phyloP scores from a whole-genome alignment of 1,140 invertebrate genomes.

The Drosophila bifasciata region DNA sequence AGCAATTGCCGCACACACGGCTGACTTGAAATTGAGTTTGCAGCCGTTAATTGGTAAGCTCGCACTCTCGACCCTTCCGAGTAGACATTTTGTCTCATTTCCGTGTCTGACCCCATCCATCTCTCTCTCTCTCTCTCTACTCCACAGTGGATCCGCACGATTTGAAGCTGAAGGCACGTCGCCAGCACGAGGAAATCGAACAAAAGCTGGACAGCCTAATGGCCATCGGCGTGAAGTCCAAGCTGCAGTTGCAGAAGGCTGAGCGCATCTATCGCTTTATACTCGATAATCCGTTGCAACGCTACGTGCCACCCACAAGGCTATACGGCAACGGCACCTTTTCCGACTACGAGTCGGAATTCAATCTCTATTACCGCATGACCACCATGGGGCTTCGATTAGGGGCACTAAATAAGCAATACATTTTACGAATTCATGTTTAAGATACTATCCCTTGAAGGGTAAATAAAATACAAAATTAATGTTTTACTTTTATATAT shows the following conservation, averaged over 20 bases:
- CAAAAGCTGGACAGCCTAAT: slow-evolving; percentile 74
- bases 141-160: slow-evolving; percentile 67
- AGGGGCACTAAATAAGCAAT: background rate
- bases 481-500: slow-evolving; percentile 43
- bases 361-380: slow-evolving; percentile 75
- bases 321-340: slow-evolving; percentile 62
- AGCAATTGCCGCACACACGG: slow-evolving; percentile 72
- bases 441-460: background rate
- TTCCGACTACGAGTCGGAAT: slow-evolving; percentile 72
- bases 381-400: slow-evolving; percentile 48
- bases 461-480: background rate
- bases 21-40: slow-evolving; percentile 81
- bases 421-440: background rate
- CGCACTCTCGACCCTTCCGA: slow-evolving; percentile 11
- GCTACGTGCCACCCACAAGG: slow-evolving; percentile 64
- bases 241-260: slow-evolving; percentile 59
- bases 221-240: slow-evolving; percentile 52
- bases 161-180: slow-evolving; percentile 56
- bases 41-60: slow-evolving; percentile 77
- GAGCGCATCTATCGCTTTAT: slow-evolving; percentile 67
- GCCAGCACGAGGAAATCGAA: slow-evolving; percentile 68
- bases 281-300: slow-evolving; percentile 65
- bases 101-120: slow-evolving; percentile 16
- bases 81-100: slow-evolving; percentile 56
- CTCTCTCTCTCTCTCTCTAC: background rate